These are phyloP conservation scores for Champsocephalus gunnari DNA, from an alignment of 2,797 vertebrate genomes.

Conservation along the genomic window DNA sequence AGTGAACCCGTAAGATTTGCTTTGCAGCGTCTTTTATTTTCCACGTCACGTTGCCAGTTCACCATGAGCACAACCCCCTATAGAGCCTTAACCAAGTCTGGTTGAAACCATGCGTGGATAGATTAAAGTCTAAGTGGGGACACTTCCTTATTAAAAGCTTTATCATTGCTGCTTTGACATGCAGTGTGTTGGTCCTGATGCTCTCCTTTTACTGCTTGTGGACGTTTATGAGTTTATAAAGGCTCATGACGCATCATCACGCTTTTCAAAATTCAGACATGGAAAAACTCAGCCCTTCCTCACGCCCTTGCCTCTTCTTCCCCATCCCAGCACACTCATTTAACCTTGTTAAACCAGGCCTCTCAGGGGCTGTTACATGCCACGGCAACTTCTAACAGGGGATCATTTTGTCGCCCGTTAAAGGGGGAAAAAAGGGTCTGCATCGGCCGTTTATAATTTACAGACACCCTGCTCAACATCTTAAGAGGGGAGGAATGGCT, in stretches of 20 bases:
- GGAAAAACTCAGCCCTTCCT: conserved; percentile 30
- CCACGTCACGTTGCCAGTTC: conserved; percentile 26
- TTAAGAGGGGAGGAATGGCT: conserved; percentile 38
- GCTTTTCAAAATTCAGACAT: conserved; percentile 74
- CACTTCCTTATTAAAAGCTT: conserved; percentile 66
- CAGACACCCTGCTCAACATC: conserved; percentile 53
- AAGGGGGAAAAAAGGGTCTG: conserved; percentile 52
- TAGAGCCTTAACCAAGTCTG: conserved; percentile 52
- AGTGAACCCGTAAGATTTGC: conserved; percentile 34
- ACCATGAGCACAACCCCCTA: conserved; percentile 25
- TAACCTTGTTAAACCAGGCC: conserved; percentile 80
- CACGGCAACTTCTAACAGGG: conserved; percentile 78
- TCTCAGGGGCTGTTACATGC: conserved; percentile 78
- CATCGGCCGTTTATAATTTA: conserved; percentile 69
- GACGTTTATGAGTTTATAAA: conserved; percentile 79
- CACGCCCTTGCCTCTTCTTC: conserved; percentile 32
- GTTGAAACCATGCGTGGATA: conserved; percentile 54
- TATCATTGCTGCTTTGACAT: conserved; percentile 60
- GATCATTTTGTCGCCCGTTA: conserved; percentile 76
- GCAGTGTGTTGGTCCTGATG: conserved; percentile 55
- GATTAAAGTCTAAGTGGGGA: conserved; percentile 71
- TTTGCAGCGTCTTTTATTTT: conserved; percentile 37
- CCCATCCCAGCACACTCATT: conserved; percentile 72
- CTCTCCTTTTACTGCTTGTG: conserved; percentile 68
- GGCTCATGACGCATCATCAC: conserved; percentile 71